Conservation (phyloP, 2,888 invertebrate species). For the Limnephilus rhombicus region DNA sequence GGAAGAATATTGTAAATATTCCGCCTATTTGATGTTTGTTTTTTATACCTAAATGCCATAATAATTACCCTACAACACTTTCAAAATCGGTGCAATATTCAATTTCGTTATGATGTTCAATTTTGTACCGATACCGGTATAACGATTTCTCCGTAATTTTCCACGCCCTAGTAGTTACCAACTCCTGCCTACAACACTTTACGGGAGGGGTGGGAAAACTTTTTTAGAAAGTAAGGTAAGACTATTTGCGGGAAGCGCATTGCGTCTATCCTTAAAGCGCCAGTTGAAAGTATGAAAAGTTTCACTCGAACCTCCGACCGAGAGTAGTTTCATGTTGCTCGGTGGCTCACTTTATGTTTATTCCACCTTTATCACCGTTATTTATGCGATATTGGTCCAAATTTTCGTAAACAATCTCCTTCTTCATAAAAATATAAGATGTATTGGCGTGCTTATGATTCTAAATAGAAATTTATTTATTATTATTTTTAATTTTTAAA, state of each 20-base stretch:
- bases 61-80: too few relatives aligned
- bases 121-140: neutral
- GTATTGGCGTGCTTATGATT: neutral
- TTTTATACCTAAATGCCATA: neutral
- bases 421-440: too few relatives aligned
- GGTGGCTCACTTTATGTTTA: neutral
- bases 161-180: neutral
- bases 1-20: neutral
- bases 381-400: neutral
- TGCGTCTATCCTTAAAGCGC: constrained; percentile 42
- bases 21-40: neutral
- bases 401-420: neutral
- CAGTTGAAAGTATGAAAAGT: constrained; percentile 23
- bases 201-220: constrained; percentile 12
- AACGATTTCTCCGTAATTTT: neutral
- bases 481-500: too few relatives aligned
- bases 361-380: neutral
- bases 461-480: neutral
- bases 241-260: constrained; percentile 52
- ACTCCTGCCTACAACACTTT: neutral
- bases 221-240: constrained; percentile 43
- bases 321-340: neutral
- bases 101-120: neutral
- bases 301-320: neutral
- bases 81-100: neutral